Conservation (phyloP, 2,888 invertebrate species). For the Agrochola lychnidis region DNA sequence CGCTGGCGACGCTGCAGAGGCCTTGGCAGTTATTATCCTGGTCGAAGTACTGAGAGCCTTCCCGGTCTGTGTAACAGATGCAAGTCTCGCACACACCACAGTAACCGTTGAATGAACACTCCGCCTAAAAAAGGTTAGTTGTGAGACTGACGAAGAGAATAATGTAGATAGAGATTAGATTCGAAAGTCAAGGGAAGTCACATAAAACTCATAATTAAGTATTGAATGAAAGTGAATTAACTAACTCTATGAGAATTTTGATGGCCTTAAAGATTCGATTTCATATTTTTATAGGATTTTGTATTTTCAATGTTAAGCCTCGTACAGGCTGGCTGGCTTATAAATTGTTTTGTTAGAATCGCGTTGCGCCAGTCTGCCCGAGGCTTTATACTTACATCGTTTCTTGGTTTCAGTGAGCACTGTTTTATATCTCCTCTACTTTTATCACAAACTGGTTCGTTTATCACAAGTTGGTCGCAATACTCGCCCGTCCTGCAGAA, state of each 20-base stretch:
- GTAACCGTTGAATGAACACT: conserved; percentile 82
- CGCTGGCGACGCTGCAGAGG: conserved; percentile 75
- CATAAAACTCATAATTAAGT: neutral
- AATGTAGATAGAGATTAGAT: neutral
- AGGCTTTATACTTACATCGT: conserved; percentile 70
- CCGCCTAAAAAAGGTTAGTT: conserved; percentile 40
- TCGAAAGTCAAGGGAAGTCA: neutral
- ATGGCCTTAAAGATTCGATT: neutral
- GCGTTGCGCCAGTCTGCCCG: too few relatives aligned
- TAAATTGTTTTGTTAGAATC: too few relatives aligned
- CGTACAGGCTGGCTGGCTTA: too few relatives aligned
- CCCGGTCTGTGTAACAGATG: conserved; percentile 75
- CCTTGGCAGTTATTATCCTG: conserved; percentile 76
- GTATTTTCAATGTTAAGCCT: neutral
- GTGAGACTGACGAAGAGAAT: conserved; percentile 12
- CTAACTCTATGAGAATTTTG: neutral
- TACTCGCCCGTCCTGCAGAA: conserved; percentile 72
- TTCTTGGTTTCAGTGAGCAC: conserved; percentile 69
- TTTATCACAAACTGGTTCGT: conserved; percentile 63
- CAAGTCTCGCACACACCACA: conserved; percentile 80
- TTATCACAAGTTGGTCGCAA: conserved; percentile 71
- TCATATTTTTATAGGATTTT: neutral
- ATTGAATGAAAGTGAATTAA: neutral
- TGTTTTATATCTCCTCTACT: conserved; percentile 73
- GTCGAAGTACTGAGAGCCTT: conserved; percentile 84